Conservation (phyloP, 1,140 invertebrate genomes). For the Dermatophagoides farinae region DNA sequence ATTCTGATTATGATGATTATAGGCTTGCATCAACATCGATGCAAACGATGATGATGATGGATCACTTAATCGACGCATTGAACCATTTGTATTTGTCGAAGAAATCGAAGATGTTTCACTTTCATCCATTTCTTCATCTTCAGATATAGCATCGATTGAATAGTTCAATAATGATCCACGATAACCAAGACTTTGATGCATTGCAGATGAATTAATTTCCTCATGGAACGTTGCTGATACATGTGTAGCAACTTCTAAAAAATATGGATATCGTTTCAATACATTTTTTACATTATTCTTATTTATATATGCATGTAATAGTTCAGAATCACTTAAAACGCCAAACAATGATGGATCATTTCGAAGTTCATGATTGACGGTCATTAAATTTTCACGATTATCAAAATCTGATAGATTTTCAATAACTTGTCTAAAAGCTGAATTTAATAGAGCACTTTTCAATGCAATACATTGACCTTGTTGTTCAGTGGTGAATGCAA, state of each 20-base stretch:
- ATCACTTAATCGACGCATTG: not conserved
- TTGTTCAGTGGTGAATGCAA: not conserved
- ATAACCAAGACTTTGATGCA: not conserved
- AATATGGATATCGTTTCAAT: conserved; percentile 10
- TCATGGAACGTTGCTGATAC: conserved; percentile 15
- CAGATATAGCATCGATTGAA: conserved; percentile 10
- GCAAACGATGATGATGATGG: not conserved
- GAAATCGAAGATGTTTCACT: not conserved
- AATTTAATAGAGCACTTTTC: conserved; percentile 11
- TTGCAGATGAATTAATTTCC: not conserved
- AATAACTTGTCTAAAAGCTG: conserved; percentile 9
- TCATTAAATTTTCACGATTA: conserved; percentile 14
- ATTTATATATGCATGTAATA: conserved; percentile 1
- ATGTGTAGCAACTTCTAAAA: conserved; percentile 12
- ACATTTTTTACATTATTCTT: conserved; percentile 9
- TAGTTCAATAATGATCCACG: not conserved
- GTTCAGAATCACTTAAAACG: conserved; percentile 10
- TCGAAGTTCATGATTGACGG: conserved; percentile 12
- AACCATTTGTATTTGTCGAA: not conserved
- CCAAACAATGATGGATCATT: conserved; percentile 13
- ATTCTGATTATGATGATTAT: not conserved
- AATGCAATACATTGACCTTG: conserved; percentile 8
- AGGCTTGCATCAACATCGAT: not conserved
- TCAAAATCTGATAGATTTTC: conserved; percentile 8
- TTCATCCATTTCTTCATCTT: conserved; percentile 12